These are phyloP conservation scores for Mus pahari DNA, from an alignment of 2,113 vertebrate genomes.

Conservation along the genomic window DNA sequence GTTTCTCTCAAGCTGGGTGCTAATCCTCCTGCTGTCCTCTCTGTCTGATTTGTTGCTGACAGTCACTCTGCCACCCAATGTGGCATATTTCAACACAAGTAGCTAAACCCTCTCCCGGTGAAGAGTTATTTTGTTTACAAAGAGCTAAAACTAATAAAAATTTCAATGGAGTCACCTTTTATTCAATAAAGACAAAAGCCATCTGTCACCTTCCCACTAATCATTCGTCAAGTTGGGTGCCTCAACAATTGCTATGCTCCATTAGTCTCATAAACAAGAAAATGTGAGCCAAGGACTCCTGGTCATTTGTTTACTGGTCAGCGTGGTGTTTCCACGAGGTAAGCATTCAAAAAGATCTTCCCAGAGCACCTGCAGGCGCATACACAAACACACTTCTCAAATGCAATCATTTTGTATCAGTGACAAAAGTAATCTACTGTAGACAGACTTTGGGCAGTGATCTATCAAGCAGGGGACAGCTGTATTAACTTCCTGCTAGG, in stretches of 20 bases:
- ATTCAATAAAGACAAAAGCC: constrained; percentile 54
- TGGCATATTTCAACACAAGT: constrained; percentile 51
- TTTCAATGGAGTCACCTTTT: constrained; percentile 43
- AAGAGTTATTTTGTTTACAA: constrained; percentile 37
- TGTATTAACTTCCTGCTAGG: constrained; percentile 19
- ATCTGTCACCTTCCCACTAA: constrained; percentile 9
- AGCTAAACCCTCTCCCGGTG: not conserved
- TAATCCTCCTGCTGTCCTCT: constrained; percentile 52
- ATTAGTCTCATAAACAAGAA: constrained; percentile 54
- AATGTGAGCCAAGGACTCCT: constrained; percentile 4
- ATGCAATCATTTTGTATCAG: constrained; percentile 19
- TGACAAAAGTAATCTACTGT: not conserved
- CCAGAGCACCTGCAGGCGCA: not conserved
- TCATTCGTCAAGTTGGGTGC: not conserved
- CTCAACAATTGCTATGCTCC: not conserved
- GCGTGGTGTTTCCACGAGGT: not conserved
- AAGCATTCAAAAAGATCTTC: not conserved
- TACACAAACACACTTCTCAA: not conserved
- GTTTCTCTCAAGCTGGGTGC: constrained; percentile 40
- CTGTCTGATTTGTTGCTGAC: constrained; percentile 42
- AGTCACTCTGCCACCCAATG: constrained; percentile 3
- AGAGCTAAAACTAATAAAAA: constrained; percentile 41
- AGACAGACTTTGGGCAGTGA: not conserved
- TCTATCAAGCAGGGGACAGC: not conserved
- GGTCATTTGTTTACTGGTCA: constrained; percentile 44